Evolutionary conservation across 2,113 vertebrate species (phyloP).

Genomic region (Tachuris rubrigastra): DNA sequence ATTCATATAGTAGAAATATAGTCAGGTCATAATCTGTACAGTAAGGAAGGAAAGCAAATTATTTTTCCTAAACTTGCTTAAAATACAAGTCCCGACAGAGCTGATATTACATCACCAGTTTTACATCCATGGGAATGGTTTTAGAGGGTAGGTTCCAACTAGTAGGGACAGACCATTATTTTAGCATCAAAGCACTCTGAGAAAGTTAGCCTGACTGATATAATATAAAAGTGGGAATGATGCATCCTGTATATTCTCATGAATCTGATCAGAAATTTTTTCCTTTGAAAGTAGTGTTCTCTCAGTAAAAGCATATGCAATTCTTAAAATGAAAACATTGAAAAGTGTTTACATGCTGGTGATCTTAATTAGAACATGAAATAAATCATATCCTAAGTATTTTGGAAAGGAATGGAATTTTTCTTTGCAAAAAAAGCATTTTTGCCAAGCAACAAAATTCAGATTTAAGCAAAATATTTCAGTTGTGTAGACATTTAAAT

Average conservation of each 20-base stretch:
- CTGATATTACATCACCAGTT: neutral
- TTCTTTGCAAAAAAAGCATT: neutral
- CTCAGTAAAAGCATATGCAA: neutral
- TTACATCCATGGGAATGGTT: neutral
- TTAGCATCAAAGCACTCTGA: neutral
- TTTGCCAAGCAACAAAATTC: neutral
- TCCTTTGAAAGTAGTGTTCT: neutral
- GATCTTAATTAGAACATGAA: neutral
- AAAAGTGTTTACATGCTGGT: neutral
- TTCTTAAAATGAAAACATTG: neutral
- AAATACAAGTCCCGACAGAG: neutral
- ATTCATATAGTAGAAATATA: neutral
- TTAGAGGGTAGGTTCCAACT: neutral
- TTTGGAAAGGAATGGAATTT: neutral
- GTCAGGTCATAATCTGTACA: neutral
- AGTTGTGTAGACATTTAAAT: neutral
- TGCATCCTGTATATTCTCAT: neutral
- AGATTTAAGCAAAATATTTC: neutral
- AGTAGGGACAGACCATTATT: neutral
- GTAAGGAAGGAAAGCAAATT: neutral
- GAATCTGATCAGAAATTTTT: neutral
- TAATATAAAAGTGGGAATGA: neutral
- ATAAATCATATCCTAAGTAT: neutral
- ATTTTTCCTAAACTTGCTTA: neutral
- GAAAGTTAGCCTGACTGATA: neutral